Evolutionary conservation across 2,113 vertebrate species (phyloP).

Genomic region (Acanthochromis polyacanthus): DNA sequence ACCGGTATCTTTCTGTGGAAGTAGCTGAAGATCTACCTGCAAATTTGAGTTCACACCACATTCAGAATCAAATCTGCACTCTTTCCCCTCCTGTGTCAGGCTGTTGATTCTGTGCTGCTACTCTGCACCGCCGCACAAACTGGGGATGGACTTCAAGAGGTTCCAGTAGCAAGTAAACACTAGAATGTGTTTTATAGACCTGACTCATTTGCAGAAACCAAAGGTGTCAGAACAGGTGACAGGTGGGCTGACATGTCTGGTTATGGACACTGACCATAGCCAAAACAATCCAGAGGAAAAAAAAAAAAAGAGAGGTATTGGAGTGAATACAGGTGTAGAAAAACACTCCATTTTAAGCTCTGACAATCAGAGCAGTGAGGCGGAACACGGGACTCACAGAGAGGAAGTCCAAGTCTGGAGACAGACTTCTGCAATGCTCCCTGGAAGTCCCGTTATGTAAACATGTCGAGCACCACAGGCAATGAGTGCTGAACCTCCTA

Average conservation of each 20-base stretch:
- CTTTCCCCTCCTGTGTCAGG: constrained; percentile 19
- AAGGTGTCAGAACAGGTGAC: constrained; percentile 55
- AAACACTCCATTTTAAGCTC: constrained; percentile 15
- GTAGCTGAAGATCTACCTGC: constrained; percentile 9
- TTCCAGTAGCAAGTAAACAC: constrained; percentile 33
- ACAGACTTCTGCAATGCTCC: not conserved
- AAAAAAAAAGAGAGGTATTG: not conserved
- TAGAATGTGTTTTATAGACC: constrained; percentile 29
- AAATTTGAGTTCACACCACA: constrained; percentile 20
- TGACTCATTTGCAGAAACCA: constrained; percentile 53
- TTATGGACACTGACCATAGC: constrained; percentile 13
- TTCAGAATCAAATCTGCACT: constrained; percentile 12
- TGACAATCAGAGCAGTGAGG: constrained; percentile 9
- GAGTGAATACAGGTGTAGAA: constrained; percentile 4
- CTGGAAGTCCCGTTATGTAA: too few species aligned
- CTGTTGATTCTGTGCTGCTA: constrained; percentile 25
- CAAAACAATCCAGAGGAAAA: not conserved
- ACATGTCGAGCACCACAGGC: too few species aligned
- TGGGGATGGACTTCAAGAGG: constrained; percentile 19
- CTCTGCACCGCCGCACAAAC: constrained; percentile 19
- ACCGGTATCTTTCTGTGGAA: constrained; percentile 7
- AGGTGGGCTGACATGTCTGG: constrained; percentile 34
- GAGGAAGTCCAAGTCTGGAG: constrained; percentile 6
- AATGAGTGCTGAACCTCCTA: too few species aligned
- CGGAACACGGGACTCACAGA: not conserved